Conservation (phyloP, 2,888 invertebrate species). For the Orthosia gracilis region DNA sequence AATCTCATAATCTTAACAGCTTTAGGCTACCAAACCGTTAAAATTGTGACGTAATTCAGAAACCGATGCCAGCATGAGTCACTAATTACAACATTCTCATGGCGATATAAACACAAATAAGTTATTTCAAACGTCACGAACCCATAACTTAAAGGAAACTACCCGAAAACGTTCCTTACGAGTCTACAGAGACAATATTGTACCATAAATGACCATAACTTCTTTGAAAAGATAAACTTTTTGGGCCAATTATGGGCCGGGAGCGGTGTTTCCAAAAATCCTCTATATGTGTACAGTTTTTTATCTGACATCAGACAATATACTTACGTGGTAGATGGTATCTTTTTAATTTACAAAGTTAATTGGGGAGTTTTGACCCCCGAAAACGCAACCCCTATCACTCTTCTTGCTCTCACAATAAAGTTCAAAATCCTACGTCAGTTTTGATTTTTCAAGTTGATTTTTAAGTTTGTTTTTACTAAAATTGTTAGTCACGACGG, state of each 20-base stretch:
- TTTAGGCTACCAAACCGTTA: slow-evolving; percentile 13
- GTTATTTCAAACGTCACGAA: slow-evolving; percentile 76
- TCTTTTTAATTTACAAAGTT: slow-evolving; percentile 76
- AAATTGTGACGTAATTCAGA: slow-evolving; percentile 43
- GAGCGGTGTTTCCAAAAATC: slow-evolving; percentile 89
- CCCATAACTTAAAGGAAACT: slow-evolving; percentile 79
- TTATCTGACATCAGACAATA: slow-evolving; percentile 86
- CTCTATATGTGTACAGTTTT: slow-evolving; percentile 80
- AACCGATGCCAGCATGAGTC: slow-evolving; percentile 57
- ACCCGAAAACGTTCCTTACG: slow-evolving; percentile 69
- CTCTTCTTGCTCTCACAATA: not conserved
- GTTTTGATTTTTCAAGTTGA: not conserved
- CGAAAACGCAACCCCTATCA: not conserved
- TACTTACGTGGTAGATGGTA: slow-evolving; percentile 85
- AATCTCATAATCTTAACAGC: slow-evolving; percentile 44
- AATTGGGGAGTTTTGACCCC: slow-evolving; percentile 8
- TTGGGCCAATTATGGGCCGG: slow-evolving; percentile 85
- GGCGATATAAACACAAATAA: slow-evolving; percentile 72
- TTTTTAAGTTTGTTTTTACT: slow-evolving; percentile 68
- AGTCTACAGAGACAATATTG: slow-evolving; percentile 80
- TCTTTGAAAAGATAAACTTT: slow-evolving; percentile 88
- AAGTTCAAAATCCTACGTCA: slow-evolving; percentile 23
- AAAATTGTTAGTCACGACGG: slow-evolving; percentile 86
- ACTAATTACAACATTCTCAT: slow-evolving; percentile 76
- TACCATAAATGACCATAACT: slow-evolving; percentile 86